Conservation (phyloP, 1,140 invertebrate genomes). For the Trichonephila inaurata region DNA sequence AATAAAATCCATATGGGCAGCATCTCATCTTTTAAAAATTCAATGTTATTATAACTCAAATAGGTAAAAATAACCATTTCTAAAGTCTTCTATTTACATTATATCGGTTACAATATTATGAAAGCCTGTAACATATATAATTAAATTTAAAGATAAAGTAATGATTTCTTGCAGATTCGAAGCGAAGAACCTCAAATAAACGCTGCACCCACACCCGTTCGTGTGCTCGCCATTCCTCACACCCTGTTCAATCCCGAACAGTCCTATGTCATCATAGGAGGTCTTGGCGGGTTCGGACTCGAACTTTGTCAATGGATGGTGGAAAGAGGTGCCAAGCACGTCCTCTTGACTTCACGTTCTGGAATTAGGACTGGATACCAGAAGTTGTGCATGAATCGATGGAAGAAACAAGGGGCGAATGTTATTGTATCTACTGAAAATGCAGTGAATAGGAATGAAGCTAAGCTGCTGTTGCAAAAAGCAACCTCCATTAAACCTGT, state of each 20-base stretch:
- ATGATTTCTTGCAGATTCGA: no score
- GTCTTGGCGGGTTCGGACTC: constrained; percentile 84
- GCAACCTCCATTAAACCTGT: constrained; percentile 88
- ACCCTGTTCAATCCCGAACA: constrained; percentile 80
- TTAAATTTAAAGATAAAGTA: no score
- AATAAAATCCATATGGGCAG: no score
- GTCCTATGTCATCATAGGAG: constrained; percentile 83
- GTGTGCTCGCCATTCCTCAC: neutral
- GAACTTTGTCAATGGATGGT: constrained; percentile 84
- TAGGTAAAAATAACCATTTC: no score
- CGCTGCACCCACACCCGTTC: no score
- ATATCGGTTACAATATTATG: no score
- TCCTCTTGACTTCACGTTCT: constrained; percentile 83
- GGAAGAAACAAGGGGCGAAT: constrained; percentile 87
- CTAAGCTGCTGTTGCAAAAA: constrained; percentile 87
- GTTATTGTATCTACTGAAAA: constrained; percentile 88
- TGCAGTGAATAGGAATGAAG: constrained; percentile 85
- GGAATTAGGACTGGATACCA: constrained; percentile 83
- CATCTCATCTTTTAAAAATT: no score
- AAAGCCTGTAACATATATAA: no score
- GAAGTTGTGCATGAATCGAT: constrained; percentile 79
- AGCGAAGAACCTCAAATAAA: no score
- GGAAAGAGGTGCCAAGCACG: constrained; percentile 81
- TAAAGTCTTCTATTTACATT: no score
- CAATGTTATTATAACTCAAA: no score